Conservation (phyloP, 2,888 invertebrate genomes). For the Phortica okadai region DNA sequence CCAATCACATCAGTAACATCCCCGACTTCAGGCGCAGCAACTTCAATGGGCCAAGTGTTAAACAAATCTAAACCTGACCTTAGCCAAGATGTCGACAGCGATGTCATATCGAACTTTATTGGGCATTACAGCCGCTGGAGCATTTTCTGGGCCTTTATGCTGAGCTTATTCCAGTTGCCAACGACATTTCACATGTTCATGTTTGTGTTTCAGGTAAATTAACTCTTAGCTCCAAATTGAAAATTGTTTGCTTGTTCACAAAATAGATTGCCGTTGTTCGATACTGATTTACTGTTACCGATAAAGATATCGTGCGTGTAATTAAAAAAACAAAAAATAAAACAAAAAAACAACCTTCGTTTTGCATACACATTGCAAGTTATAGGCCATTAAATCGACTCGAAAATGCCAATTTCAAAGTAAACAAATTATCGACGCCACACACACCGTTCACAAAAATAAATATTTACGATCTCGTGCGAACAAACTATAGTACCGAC, state of each 20-base stretch:
- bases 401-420: constrained; percentile 13
- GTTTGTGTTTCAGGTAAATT: constrained; percentile 79
- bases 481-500: neutral
- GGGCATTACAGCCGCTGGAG: constrained; percentile 82
- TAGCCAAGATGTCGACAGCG: constrained; percentile 75
- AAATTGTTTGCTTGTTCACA: neutral
- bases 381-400: constrained; percentile 19
- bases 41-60: neutral
- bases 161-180: constrained; percentile 80
- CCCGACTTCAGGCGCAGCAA: neutral
- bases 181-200: constrained; percentile 82
- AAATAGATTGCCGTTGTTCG: neutral
- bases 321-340: neutral
- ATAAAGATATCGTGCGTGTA: neutral
- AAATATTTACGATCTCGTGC: neutral
- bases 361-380: neutral
- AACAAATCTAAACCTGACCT: constrained; percentile 49
- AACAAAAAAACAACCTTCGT: neutral
- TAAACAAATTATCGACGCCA: constrained; percentile 23
- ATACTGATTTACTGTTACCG: neutral
- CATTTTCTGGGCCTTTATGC: constrained; percentile 78
- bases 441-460: neutral
- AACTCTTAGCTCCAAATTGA: neutral
- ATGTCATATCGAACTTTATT: constrained; percentile 79
- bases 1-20: neutral